phyloP scores from a whole-genome alignment of 2,888 invertebrate genomes.

The Pheosia gnoma region DNA sequence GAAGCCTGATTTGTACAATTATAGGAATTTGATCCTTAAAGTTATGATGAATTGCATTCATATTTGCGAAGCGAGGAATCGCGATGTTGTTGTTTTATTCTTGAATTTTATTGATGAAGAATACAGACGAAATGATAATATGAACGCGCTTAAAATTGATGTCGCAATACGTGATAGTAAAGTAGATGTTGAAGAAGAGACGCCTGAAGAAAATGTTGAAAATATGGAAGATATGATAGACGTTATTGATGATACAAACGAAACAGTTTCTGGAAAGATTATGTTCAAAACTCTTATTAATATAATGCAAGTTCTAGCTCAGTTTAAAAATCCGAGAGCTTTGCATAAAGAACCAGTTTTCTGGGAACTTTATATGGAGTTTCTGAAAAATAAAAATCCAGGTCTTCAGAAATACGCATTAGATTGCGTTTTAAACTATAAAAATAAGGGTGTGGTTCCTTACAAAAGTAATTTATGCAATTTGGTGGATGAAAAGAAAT shows the following conservation, averaged over 20 bases:
- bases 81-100: conserved; percentile 91
- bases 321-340: conserved; percentile 91
- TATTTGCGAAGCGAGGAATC: conserved; percentile 91
- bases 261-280: conserved; percentile 69
- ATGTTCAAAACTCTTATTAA: conserved; percentile 84
- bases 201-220: conserved; percentile 51
- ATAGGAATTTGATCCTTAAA: conserved; percentile 92
- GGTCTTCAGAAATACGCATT: conserved; percentile 93
- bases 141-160: conserved; percentile 80
- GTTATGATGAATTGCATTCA: conserved; percentile 89
- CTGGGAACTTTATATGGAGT: conserved; percentile 89
- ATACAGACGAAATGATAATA: conserved; percentile 64
- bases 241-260: conserved; percentile 58
- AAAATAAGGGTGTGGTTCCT: conserved; percentile 89
- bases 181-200: conserved; percentile 62
- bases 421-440: conserved; percentile 94
- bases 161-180: conserved; percentile 82
- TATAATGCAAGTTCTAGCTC: conserved; percentile 90
- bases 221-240: conserved; percentile 66
- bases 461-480: conserved; percentile 92
- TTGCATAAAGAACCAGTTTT: conserved; percentile 91
- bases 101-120: conserved; percentile 90
- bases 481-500: conserved; percentile 93
- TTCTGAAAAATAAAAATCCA: conserved; percentile 90
- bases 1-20: conserved; percentile 89